Percentiles rank a stretch among this genome's conserved stretches.
Conservation (phyloP, 2,888 invertebrate genomes). For the Tigriopus californicus region DNA sequence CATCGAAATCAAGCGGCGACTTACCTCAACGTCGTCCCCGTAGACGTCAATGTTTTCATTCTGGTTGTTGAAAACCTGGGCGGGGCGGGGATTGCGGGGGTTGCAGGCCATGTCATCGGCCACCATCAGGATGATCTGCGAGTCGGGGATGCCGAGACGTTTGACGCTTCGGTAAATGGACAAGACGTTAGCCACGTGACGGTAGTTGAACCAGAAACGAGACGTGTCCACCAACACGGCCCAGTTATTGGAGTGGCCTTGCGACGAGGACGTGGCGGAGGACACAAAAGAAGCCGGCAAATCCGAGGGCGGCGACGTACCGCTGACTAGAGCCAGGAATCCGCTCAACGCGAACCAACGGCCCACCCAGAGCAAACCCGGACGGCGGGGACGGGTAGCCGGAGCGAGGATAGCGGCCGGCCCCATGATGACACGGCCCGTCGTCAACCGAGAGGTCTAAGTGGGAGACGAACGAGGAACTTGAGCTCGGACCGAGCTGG, state of each 20-base stretch:
- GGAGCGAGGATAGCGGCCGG: no score
- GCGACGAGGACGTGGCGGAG: not conserved
- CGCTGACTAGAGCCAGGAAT: no score
- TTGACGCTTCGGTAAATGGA: slow-evolving; percentile 97
- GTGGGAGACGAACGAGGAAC: no score
- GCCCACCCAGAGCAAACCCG: no score
- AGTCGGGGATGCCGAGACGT: slow-evolving; percentile 40
- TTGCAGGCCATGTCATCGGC: slow-evolving; percentile 99
- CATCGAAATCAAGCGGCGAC: no score
- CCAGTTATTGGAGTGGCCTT: slow-evolving; percentile 88
- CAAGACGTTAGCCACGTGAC: slow-evolving; percentile 95
- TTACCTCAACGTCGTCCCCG: slow-evolving; percentile 94
- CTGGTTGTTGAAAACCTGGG: slow-evolving; percentile 93
- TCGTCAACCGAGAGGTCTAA: no score
- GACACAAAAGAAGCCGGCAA: not conserved
- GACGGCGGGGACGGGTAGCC: no score
- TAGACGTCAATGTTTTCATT: slow-evolving; percentile 77
- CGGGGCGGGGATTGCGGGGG: slow-evolving; percentile 88
- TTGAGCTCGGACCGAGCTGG: no score
- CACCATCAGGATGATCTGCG: slow-evolving; percentile 94
- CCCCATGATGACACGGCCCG: no score
- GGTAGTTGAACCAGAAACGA: slow-evolving; percentile 98
- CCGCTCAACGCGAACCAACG: no score
- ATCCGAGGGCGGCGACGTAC: not conserved
- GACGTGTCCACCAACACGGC: slow-evolving; percentile 97